Evolutionary conservation across 2,888 invertebrate genomes (phyloP).

Genomic region (Orthosia gracilis): DNA sequence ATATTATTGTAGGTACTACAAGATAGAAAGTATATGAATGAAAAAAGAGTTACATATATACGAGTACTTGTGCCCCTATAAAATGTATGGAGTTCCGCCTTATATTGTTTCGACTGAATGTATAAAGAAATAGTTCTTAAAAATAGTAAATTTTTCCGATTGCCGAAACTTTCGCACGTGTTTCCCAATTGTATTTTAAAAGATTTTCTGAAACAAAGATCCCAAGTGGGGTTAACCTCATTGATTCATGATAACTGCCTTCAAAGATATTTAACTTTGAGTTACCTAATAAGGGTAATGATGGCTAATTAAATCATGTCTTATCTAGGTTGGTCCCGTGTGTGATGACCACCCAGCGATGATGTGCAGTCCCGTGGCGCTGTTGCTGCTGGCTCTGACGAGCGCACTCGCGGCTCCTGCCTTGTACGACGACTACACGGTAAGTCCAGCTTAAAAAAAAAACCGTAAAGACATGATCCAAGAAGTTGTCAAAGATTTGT

Average conservation of each 20-base stretch:
- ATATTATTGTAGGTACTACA: too few relatives aligned
- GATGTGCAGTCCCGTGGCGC: slow-evolving; percentile 76
- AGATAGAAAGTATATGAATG: too few relatives aligned
- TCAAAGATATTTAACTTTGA: neutral
- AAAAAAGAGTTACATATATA: too few relatives aligned
- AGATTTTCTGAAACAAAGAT: neutral
- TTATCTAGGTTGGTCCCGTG: slow-evolving; percentile 61
- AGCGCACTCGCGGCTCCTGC: slow-evolving; percentile 80
- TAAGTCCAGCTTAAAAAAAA: slow-evolving; percentile 56
- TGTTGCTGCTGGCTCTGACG: slow-evolving; percentile 79
- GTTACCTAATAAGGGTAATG: neutral
- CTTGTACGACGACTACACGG: slow-evolving; percentile 75
- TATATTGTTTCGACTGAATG: neutral
- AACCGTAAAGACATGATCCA: too few relatives aligned
- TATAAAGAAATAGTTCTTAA: neutral
- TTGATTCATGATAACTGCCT: neutral
- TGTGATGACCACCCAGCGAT: slow-evolving; percentile 74
- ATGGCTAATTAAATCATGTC: neutral
- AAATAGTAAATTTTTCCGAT: neutral
- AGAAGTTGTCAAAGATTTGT: too few relatives aligned
- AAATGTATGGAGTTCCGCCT: neutral
- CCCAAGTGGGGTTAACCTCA: neutral
- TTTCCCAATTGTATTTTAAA: neutral
- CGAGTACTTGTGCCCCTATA: neutral
- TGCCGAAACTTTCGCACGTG: neutral